Evolutionary conservation across 2,113 vertebrate species (phyloP).

Genomic region (Tragelaphus imberbis): DNA sequence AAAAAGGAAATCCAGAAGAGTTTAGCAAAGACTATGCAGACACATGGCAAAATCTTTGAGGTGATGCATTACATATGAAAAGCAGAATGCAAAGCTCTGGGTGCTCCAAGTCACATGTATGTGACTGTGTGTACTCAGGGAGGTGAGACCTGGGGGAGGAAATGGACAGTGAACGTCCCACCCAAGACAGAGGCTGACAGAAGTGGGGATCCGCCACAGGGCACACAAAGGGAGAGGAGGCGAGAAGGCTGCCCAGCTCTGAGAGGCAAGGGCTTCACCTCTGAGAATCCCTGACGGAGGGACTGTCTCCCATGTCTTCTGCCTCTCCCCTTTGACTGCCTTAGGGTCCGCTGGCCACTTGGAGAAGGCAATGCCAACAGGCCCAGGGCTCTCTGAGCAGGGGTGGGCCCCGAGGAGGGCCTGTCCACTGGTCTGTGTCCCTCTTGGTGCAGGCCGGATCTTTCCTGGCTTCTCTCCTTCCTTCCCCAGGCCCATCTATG

Average conservation of each 20-base stretch:
- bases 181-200: not conserved
- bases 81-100: not conserved
- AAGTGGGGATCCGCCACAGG: not conserved
- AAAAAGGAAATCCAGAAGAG: not conserved
- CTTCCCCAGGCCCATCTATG: not conserved
- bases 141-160: not conserved
- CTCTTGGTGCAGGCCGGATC: not conserved
- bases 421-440: not conserved
- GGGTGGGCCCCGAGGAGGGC: not conserved
- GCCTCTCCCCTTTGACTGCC: not conserved
- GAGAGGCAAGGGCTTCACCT: not conserved
- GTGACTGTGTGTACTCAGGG: not conserved
- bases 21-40: not conserved
- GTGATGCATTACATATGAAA: not conserved
- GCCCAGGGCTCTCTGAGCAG: no score
- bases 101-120: rapidly evolving
- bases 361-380: not conserved
- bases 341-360: not conserved
- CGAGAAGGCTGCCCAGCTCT: not conserved
- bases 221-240: not conserved
- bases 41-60: not conserved
- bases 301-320: not conserved
- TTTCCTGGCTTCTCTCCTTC: not conserved
- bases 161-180: not conserved
- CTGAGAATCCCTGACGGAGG: not conserved